phyloP scores from a whole-genome alignment of 2,888 invertebrate species.

The Lumbricus terrestris region DNA sequence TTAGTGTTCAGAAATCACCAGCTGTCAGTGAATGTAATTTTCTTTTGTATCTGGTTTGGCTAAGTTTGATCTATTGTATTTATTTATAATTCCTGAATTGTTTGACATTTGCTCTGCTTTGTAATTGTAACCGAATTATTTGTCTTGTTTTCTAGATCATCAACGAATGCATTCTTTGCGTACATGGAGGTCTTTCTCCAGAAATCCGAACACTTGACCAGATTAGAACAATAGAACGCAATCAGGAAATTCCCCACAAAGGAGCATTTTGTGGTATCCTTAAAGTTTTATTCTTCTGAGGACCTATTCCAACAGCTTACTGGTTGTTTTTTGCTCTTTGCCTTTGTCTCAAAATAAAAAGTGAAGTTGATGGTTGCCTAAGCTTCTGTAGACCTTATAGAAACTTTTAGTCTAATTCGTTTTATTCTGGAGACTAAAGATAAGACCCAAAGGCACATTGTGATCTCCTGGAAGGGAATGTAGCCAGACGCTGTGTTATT shows the following conservation, averaged over 20 bases:
- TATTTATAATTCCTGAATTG: background rate
- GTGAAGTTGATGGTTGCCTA: background rate
- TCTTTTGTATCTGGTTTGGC: background rate
- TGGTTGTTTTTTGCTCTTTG: background rate
- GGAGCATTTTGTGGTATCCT: constrained; percentile 75
- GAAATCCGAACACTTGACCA: constrained; percentile 94
- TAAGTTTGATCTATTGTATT: background rate
- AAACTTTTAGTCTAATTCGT: background rate
- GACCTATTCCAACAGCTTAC: background rate
- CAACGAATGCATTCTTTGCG: constrained; percentile 93
- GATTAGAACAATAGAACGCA: constrained; percentile 89
- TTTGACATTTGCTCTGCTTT: background rate
- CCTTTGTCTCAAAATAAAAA: background rate
- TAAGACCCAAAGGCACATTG: background rate
- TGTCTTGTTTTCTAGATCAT: constrained; percentile 72
- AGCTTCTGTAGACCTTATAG: background rate
- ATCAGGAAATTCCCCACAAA: constrained; percentile 97
- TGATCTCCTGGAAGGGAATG: background rate
- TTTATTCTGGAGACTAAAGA: background rate
- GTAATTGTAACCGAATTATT: background rate
- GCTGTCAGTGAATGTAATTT: background rate
- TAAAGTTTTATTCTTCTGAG: constrained; percentile 33
- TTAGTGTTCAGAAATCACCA: background rate
- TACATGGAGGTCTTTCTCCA: constrained; percentile 95
- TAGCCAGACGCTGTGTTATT: too few relatives aligned